Conservation (phyloP, 2,113 vertebrate species). For the Bufo bufo region DNA sequence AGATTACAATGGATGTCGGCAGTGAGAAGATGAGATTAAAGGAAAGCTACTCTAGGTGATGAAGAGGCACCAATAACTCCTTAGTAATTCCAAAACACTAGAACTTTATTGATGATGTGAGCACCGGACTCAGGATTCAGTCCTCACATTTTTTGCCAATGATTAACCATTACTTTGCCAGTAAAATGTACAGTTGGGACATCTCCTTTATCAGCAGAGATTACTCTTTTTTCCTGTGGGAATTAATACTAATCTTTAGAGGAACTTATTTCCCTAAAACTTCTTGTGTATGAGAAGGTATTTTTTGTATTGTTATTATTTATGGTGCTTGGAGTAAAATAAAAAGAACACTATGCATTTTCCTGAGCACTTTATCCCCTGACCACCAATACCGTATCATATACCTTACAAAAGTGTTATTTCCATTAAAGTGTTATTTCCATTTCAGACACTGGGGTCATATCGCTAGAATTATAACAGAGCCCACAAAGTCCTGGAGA, state of each 20-base stretch:
- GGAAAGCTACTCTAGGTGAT: neutral
- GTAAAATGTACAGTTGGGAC: neutral
- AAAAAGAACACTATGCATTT: slow-evolving; percentile 40
- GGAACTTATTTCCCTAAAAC: slow-evolving; percentile 30
- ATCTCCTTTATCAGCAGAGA: neutral
- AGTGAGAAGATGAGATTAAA: neutral
- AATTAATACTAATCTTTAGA: slow-evolving; percentile 44
- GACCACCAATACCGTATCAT: too few relatives aligned
- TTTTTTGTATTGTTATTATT: slow-evolving; percentile 37
- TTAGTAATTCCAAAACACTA: neutral
- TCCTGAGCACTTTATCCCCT: neutral
- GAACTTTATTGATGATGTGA: neutral
- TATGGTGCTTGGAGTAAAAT: slow-evolving; percentile 42
- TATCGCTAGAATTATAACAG: too few relatives aligned
- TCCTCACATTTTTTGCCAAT: neutral
- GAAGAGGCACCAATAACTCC: neutral
- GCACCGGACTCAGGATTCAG: neutral
- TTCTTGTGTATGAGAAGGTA: slow-evolving; percentile 20
- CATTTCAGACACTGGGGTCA: too few relatives aligned
- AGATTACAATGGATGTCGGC: neutral
- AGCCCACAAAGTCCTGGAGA: too few relatives aligned
- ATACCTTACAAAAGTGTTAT: too few relatives aligned
- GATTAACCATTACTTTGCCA: slow-evolving; percentile 24
- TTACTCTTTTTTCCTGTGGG: slow-evolving; percentile 12
- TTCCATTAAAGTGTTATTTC: too few relatives aligned